Evolutionary conservation across 2,113 vertebrate species (phyloP).

Genomic region (Percopsis transmontana): DNA sequence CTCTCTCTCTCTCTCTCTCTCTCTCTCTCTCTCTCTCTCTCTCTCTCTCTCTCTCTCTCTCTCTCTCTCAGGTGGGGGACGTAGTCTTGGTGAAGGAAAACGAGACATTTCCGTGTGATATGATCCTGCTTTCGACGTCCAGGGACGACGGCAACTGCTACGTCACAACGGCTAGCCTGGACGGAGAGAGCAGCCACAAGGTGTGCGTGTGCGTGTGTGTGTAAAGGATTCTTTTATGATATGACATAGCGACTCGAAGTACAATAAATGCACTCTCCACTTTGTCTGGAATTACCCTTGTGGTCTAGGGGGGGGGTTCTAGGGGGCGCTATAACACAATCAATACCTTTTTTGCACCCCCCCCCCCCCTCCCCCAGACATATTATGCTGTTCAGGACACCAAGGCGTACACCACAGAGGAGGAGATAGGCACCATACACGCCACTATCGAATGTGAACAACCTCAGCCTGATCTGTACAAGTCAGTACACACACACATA

Average conservation of each 20-base stretch:
- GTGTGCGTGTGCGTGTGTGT: conserved; percentile 52
- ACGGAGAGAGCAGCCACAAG: conserved; percentile 97
- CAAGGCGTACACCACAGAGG: conserved; percentile 88
- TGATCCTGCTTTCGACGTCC: conserved; percentile 92
- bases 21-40: neutral
- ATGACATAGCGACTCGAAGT: too few species aligned
- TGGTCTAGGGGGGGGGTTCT: too few species aligned
- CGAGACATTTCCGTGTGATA: conserved; percentile 94
- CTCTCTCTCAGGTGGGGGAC: conserved; percentile 87
- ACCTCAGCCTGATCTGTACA: conserved; percentile 97
- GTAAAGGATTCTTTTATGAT: neutral
- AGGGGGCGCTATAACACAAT: too few species aligned
- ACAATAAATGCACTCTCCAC: too few species aligned
- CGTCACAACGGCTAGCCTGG: conserved; percentile 95
- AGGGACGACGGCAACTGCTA: conserved; percentile 92
- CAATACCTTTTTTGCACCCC: neutral
- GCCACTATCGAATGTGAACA: conserved; percentile 98
- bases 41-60: neutral
- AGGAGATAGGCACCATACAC: conserved; percentile 85
- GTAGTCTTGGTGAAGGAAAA: conserved; percentile 92
- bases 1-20: too few species aligned
- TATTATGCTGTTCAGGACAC: conserved; percentile 95
- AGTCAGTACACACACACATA: conserved; percentile 76
- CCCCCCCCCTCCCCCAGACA: conserved; percentile 75
- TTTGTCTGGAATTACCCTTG: too few species aligned